A percentile compares a stretch with the other conserved stretches of the same genome.
Conservation (phyloP, 1,140 invertebrate genomes). For the Drosophila littoralis region DNA sequence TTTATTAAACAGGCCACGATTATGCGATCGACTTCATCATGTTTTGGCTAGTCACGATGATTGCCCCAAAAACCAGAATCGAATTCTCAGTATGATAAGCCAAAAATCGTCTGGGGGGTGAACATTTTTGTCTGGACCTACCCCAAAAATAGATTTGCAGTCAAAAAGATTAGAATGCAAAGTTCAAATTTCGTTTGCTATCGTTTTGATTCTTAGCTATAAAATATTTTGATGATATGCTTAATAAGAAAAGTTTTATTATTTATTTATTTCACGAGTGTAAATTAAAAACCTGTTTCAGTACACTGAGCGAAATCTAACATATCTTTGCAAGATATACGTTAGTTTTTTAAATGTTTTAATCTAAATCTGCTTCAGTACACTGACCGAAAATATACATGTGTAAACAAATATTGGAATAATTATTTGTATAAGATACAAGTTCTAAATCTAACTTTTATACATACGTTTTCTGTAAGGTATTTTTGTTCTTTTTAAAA, state of each 20-base stretch:
- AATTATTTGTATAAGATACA: too few species aligned
- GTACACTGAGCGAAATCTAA: neutral
- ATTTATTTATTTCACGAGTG: too few species aligned
- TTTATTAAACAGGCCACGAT: neutral
- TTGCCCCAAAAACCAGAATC: neutral
- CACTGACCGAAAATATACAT: neutral
- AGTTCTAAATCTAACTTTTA: too few species aligned
- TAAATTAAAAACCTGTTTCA: too few species aligned
- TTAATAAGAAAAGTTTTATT: neutral
- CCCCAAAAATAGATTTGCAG: conserved; percentile 41
- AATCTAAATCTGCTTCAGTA: neutral
- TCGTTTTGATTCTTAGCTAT: neutral
- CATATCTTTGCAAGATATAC: too few species aligned
- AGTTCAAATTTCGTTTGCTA: neutral
- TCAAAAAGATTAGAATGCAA: conserved; percentile 3
- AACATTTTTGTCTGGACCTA: conserved; percentile 18
- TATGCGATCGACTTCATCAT: conserved; percentile 7
- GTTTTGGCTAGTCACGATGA: conserved; percentile 22
- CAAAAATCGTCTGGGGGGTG: neutral
- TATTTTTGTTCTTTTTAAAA: too few species aligned
- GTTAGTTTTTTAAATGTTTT: too few species aligned
- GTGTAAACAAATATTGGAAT: too few species aligned
- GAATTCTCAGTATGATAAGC: conserved; percentile 13
- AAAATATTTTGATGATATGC: neutral
- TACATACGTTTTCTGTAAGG: too few species aligned